Conservation (phyloP, 2,888 invertebrate genomes). For the Synergus gifuensis region DNA sequence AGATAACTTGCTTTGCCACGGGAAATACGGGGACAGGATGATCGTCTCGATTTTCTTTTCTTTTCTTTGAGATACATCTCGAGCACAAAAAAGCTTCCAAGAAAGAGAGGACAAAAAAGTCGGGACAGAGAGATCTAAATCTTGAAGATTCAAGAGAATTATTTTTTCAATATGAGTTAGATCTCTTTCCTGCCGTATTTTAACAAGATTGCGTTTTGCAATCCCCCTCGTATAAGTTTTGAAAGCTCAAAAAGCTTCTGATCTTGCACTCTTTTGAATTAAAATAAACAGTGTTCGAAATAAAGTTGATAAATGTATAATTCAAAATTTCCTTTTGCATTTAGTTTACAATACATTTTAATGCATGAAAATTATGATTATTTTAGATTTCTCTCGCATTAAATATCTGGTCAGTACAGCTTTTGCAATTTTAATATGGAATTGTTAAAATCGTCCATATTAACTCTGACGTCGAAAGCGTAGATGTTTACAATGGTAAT, state of each 20-base stretch:
- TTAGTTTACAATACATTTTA: background rate
- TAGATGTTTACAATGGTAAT: slow-evolving; percentile 7
- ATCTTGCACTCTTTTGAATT: background rate
- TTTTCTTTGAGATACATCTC: slow-evolving; percentile 14
- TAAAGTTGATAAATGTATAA: background rate
- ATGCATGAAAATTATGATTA: too few species aligned
- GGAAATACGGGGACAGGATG: slow-evolving; percentile 17
- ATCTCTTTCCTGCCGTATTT: background rate
- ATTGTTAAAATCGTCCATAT: slow-evolving; percentile 10
- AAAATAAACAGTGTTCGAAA: background rate
- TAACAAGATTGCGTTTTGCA: background rate
- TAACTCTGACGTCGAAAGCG: slow-evolving; percentile 19
- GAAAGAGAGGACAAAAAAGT: slow-evolving; percentile 10
- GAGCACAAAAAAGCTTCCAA: background rate
- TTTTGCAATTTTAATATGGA: background rate
- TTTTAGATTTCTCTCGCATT: background rate
- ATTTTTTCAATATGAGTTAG: background rate
- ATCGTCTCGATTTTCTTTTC: slow-evolving; percentile 10
- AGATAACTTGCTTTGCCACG: slow-evolving; percentile 23
- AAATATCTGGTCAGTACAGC: background rate
- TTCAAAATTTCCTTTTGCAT: background rate
- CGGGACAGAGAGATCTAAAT: background rate
- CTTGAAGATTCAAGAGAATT: background rate
- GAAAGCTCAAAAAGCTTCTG: background rate
- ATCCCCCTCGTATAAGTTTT: background rate